phyloP scores from a whole-genome alignment of 1,140 invertebrate genomes.

The Philopotamus ludificatus region DNA sequence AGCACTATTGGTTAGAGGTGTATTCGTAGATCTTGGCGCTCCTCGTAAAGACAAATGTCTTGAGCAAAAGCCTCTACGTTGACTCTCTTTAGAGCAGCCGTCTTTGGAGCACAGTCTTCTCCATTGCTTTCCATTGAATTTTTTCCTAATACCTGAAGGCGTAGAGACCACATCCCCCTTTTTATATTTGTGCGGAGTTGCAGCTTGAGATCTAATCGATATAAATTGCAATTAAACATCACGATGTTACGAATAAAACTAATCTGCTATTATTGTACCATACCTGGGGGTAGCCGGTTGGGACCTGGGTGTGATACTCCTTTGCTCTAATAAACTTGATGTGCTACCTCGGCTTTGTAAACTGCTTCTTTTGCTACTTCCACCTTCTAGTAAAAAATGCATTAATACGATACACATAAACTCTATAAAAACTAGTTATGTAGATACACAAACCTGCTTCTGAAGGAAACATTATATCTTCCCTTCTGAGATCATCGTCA shows the following conservation, averaged over 20 bases:
- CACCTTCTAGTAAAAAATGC: conserved; percentile 53
- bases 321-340: conserved; percentile 76
- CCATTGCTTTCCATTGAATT: conserved; percentile 99
- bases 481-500: conserved; percentile 84
- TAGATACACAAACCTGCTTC: too few relatives aligned
- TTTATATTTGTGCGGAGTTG: conserved; percentile 95
- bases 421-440: too few relatives aligned
- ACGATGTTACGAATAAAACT: background rate
- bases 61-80: conserved; percentile 93
- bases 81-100: conserved; percentile 97
- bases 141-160: conserved; percentile 95
- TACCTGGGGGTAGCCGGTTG: conserved; percentile 84
- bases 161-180: conserved; percentile 97
- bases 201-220: conserved; percentile 74
- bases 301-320: conserved; percentile 80
- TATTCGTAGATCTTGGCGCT: conserved; percentile 50
- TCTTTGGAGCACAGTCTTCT: conserved; percentile 91
- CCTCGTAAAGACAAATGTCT: conserved; percentile 90
- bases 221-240: too few relatives aligned
- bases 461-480: conserved; percentile 81
- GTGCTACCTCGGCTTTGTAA: conserved; percentile 87
- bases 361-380: conserved; percentile 84
- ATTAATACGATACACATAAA: too few relatives aligned
- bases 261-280: background rate
- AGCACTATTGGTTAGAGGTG: conserved; percentile 50